phyloP scores from a whole-genome alignment of 1,140 invertebrate species.

The Aphelenchoides besseyi region DNA sequence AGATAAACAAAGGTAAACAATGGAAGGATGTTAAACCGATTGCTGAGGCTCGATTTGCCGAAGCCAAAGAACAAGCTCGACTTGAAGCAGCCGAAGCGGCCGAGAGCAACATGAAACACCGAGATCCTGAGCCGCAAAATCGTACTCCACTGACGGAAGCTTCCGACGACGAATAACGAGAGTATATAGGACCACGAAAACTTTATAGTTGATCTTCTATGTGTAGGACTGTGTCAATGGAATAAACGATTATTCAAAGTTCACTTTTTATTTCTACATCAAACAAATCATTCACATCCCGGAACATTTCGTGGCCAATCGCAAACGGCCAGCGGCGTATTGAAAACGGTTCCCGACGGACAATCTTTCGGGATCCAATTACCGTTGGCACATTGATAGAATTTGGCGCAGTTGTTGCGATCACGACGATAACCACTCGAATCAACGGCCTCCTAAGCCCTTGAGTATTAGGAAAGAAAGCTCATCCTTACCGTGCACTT shows the following conservation, averaged over 20 bases:
- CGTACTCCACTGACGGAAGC: not conserved
- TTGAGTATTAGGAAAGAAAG: not conserved
- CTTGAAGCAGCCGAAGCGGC: slow-evolving; percentile 4
- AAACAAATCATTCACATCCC: not conserved
- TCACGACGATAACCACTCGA: not conserved
- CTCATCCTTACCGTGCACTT: not conserved
- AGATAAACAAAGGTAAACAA: slow-evolving; percentile 12
- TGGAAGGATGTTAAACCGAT: slow-evolving; percentile 5
- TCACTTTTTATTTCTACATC: not conserved
- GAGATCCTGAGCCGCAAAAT: not conserved
- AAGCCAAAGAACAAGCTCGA: not conserved
- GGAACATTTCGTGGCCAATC: slow-evolving; percentile 11
- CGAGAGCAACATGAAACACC: not conserved
- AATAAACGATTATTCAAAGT: not conserved
- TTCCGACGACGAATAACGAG: not conserved
- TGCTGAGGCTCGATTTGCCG: not conserved
- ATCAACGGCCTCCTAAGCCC: not conserved
- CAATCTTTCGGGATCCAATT: not conserved
- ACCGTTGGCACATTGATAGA: slow-evolving; percentile 6
- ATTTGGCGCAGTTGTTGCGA: not conserved
- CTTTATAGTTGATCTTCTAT: not conserved
- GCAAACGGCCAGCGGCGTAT: not conserved
- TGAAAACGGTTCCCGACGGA: slow-evolving; percentile 20
- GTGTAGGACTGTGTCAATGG: not conserved
- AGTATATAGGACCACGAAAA: not conserved